Conservation (phyloP, 2,797 vertebrate species). For the Phrynocephalus guinanensis region DNA sequence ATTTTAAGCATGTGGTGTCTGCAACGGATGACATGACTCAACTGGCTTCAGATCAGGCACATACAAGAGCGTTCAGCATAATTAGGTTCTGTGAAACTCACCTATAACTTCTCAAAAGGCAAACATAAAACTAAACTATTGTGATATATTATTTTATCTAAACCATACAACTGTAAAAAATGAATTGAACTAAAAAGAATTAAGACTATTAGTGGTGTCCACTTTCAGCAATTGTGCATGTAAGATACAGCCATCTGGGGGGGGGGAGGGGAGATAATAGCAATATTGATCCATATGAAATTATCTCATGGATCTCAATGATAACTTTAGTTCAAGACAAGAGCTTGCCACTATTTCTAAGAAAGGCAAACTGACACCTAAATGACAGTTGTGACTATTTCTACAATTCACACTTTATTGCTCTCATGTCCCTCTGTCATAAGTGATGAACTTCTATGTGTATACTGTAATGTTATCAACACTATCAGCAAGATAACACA, state of each 20-base stretch:
- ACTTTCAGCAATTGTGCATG: not conserved
- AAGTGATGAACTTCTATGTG: not conserved
- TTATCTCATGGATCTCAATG: slow-evolving; percentile 20
- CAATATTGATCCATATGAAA: not conserved
- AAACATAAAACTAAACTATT: not conserved
- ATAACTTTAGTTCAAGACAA: slow-evolving; percentile 18
- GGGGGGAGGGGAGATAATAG: not conserved
- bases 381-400: not conserved
- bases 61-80: slow-evolving; percentile 3
- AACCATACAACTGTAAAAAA: slow-evolving; percentile 26
- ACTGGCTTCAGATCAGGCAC: slow-evolving; percentile 17
- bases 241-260: not conserved
- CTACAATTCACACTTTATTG: not conserved
- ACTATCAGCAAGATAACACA: not conserved
- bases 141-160: not conserved
- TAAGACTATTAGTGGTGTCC: not conserved
- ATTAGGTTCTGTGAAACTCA: not conserved
- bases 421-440: not conserved
- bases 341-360: rapidly evolving
- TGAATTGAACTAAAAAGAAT: slow-evolving; percentile 2
- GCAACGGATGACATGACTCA: not conserved
- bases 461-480: not conserved
- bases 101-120: no score
- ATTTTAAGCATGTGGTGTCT: not conserved
- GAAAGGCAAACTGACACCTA: not conserved